These are phyloP conservation scores for Nomada lathburiana DNA, from an alignment of 2,888 invertebrate species.

Conservation along the genomic window DNA sequence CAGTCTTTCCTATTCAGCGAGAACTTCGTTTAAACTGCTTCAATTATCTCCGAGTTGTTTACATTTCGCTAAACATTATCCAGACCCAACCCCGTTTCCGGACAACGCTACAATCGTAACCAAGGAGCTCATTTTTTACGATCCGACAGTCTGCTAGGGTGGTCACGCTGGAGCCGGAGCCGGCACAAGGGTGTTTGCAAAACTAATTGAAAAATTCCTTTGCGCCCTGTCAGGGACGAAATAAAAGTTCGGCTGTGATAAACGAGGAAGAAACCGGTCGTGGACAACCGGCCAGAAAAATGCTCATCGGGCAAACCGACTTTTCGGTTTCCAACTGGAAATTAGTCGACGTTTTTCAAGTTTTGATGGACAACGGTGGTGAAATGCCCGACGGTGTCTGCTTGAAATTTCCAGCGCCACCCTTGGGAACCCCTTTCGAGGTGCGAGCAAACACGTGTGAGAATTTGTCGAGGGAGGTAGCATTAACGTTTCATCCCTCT, in stretches of 20 bases:
- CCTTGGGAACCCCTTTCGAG: constrained; percentile 26
- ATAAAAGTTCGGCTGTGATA: constrained; percentile 66
- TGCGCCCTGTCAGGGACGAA: constrained; percentile 58
- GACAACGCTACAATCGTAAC: constrained; percentile 27
- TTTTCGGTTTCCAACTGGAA: constrained; percentile 49
- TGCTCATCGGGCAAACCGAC: constrained; percentile 62
- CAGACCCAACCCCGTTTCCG: not conserved
- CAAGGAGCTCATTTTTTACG: constrained; percentile 60
- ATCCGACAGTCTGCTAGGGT: constrained; percentile 30
- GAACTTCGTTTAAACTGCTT: constrained; percentile 33
- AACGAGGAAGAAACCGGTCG: constrained; percentile 60
- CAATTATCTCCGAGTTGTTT: constrained; percentile 43
- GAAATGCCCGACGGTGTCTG: constrained; percentile 13
- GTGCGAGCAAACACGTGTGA: constrained; percentile 24
- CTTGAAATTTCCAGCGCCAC: constrained; percentile 53
- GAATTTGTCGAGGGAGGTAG: constrained; percentile 53
- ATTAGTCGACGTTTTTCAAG: constrained; percentile 71
- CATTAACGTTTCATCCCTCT: constrained; percentile 52
- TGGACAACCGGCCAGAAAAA: constrained; percentile 56
- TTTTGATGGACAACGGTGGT: constrained; percentile 60
- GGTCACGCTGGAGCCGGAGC: constrained; percentile 47
- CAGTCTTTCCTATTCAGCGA: constrained; percentile 18
- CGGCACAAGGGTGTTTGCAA: constrained; percentile 45
- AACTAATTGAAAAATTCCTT: constrained; percentile 73
- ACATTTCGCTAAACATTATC: constrained; percentile 45